Percentiles rank a stretch among this genome's conserved stretches.
Evolutionary conservation across 2,113 vertebrate species (phyloP).

Genomic region (Glaucidium brasilianum): DNA sequence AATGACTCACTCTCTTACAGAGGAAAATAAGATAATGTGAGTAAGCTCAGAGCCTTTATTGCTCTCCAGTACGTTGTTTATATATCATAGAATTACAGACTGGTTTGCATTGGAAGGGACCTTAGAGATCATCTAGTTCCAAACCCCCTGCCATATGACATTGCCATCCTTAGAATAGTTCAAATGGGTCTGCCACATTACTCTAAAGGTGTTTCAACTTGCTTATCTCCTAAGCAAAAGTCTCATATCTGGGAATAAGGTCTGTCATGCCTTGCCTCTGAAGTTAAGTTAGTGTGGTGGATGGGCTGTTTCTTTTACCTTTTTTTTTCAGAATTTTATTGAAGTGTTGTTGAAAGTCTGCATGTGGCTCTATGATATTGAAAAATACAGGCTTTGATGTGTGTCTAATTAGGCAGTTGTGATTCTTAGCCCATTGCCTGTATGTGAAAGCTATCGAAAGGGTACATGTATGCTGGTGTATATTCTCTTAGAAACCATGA

Average conservation of each 20-base stretch:
- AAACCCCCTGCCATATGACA: too few species aligned
- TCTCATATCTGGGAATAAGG: neutral
- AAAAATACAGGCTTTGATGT: neutral
- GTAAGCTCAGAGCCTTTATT: neutral
- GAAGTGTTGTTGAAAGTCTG: neutral
- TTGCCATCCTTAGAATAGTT: neutral
- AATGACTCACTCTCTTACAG: neutral
- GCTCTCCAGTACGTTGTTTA: neutral
- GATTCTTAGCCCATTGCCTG: neutral
- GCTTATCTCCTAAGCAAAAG: neutral
- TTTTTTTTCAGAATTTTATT: neutral
- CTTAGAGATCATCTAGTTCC: too few species aligned
- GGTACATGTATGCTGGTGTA: accelerated
- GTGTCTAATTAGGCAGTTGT: neutral
- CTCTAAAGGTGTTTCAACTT: neutral
- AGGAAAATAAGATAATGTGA: neutral
- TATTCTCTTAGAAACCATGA: neutral
- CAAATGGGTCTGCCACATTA: neutral
- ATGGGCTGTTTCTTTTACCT: neutral
- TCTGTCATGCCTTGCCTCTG: neutral
- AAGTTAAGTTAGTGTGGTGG: neutral
- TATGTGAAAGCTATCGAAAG: neutral
- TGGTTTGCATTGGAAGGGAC: too few species aligned
- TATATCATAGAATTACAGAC: too few species aligned
- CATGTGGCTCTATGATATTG: neutral